Evolutionary conservation across 2,113 vertebrate species (phyloP), one percentile per base, ranked within the genome.

Genomic region (Columbina picui): DNA sequence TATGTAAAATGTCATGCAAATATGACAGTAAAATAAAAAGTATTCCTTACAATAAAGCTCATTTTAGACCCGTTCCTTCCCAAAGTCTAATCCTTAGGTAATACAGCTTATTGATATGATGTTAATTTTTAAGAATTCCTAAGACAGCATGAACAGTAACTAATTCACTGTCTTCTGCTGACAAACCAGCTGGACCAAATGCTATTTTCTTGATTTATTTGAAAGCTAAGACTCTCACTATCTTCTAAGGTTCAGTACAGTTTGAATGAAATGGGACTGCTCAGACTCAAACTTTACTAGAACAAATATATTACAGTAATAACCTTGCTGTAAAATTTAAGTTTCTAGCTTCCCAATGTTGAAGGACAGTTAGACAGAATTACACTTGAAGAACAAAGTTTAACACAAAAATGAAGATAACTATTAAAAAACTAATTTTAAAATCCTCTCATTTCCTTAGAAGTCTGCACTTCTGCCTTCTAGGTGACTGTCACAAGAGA

Each of bases 161-260:
- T 65, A 57, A 64, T 69, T n/a, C 12, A 10, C 29, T 30, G 10
- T 34, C n/a, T 71, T 71, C 38, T 88, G 79, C 73, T 88, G 75
- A 90, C 59, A 91, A 87, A 77, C 45, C 22, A 70, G 93, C 85
- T 63, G 63, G 85, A 84, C 49, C 60, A 82, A 79, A 32, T 34
- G 74, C 6, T 41, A 41, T 52, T 61, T 77, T 23, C 65, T 27
- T 8, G 38, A 70, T 56, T 55, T 57, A 50, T 57, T 55, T 77
- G 36, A 70, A 97, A 79, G 80, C 61, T 4, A 61, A 76, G 26
- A 36, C 69, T 74, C 47, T 87, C 8, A 17, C 17, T 65, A 38
- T 82, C 63, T 92, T 74, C 84, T 52, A 43, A 34, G 32, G 30
- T 53, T 60, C 61, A 29, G 36, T 60, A 64, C 30, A 38, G 34